These are phyloP conservation scores for Glaucidium brasilianum DNA, from an alignment of 2,113 vertebrate species.

Conservation along the genomic window DNA sequence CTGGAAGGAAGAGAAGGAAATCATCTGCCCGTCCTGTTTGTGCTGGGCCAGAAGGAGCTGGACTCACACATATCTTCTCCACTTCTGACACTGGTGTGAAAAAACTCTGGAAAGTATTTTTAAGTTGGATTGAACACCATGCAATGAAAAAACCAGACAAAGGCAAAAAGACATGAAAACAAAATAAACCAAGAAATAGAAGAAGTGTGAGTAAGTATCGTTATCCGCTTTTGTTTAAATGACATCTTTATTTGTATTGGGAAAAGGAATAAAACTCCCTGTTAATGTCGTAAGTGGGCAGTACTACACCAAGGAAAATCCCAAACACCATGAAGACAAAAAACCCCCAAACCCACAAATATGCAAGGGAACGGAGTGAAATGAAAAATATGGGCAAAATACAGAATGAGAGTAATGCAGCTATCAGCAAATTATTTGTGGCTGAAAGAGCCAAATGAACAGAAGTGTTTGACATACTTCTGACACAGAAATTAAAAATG, in stretches of 20 bases:
- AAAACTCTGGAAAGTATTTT: not conserved
- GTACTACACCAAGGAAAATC: not conserved
- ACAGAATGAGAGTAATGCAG: not conserved
- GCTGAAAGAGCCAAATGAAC: not conserved
- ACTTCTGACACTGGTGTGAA: not conserved
- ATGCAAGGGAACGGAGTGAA: not conserved
- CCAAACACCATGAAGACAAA: not conserved
- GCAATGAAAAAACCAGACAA: not conserved
- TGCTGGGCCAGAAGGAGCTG: not conserved
- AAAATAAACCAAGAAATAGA: not conserved
- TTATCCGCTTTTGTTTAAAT: not conserved
- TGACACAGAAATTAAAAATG: not conserved
- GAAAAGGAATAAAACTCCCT: not conserved
- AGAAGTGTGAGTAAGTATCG: not conserved
- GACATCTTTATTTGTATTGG: not conserved
- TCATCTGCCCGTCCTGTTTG: not conserved
- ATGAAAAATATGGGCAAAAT: not conserved
- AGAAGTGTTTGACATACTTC: not conserved
- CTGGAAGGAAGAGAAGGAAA: not conserved
- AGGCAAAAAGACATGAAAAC: not conserved
- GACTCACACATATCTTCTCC: not conserved
- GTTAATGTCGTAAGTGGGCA: not conserved
- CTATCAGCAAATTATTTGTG: not conserved
- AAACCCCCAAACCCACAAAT: not conserved
- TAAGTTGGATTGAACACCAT: not conserved